Base-by-base conservation (phyloP, 1,140 invertebrate genomes). In the Zaprionus africanus region DNA sequence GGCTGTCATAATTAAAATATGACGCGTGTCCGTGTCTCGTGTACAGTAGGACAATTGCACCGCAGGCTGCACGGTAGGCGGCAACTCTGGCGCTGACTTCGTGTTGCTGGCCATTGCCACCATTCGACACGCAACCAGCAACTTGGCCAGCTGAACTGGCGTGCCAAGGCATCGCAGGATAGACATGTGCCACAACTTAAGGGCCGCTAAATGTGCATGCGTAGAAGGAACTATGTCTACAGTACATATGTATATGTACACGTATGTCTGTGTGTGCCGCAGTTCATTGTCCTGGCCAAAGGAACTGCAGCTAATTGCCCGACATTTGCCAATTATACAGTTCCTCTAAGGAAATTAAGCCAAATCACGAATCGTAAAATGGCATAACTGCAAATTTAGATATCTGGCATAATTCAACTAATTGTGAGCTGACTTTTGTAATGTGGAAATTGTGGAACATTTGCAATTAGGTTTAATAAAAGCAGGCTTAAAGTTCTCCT, bases 1-100 rank as follows among this genome's bases (percentile, higher is more conserved):
- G 85, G 86, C 86, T 90, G 85, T 90, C 85, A 90, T 90, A 90
- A 90, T 90, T 90, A 90, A 90, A 90, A 90, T 90, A 90, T 90
- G 85, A 90, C 85, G 86, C 86, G 86, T 90, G 85, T 78, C 76
- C 73, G 26, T 69, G 57, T 84, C 85, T 83, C 83, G 81, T 81
- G 22, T 51, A 24, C 46, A 24, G 46, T 51, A 46, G 19, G 1
- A 51, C 46, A 51, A 51, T 51, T 51, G 46, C 46, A 51, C 51
- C n/a, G 34, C 64, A 58, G 43, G 26, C 59, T 53, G 38, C 36
- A 49, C 60, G 26, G 59, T 62, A 54, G 49, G 58, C 67, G 57
- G 46, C 51, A 56, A 19, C 46, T 5, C 11, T 15, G 41, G 26
- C 59, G 4, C 41, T 43, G 56, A 36, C 43, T 59, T n/a, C 57